Evolutionary conservation across 2,888 invertebrate genomes (phyloP), one percentile per base, ranked within the genome.

Genomic region (Papilio gigon): DNA sequence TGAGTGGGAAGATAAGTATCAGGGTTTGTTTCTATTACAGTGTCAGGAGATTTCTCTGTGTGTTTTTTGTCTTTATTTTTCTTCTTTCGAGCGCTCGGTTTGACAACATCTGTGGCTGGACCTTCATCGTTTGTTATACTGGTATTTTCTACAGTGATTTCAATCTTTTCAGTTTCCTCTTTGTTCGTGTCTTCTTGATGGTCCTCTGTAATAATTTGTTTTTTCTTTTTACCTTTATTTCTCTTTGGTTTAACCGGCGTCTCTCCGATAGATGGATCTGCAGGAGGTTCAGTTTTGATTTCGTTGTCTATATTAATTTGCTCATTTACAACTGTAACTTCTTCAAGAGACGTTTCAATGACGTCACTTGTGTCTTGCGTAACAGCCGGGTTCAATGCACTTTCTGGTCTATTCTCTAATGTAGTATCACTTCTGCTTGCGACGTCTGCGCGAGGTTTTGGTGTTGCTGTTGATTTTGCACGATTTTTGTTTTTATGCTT

Each of bases 191-290:
- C 64, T 75, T 78, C 76, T 47, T 74, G 74, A 56, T 73, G 70
- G 27, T 73, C 73, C 27, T 78, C 77, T 62, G 70, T 74, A 71
- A 78, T 77, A 17, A 79, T 81, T 30, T 80, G 75, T 65, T 86
- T 86, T 73, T 90, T 92, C 75, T 92, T 92, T 72, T 90, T 91
- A 70, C 86, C 86, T 80, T 86, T 84, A 63, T 85, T 89, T 71
- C 92, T 79, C 76, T 92, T 92, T 0, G 92, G 92, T 77, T 91
- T 92, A n/a, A 88, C 87, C 0, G 92, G 92, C 20, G 77, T 76
- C 65, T 83, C 82, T 68, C 25, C 47, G 40, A 11, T 42, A 8
- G 25, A 11, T 30, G 60, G 17, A 44, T 59, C 61, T 56, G 73
- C 68, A 44, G 25, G 22, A 27, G 30, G 4, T 30, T 20, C 27